Evolutionary conservation across 2,888 invertebrate genomes (phyloP), one percentile per base, ranked within the genome.

Genomic region (Falcaria lacertinaria): DNA sequence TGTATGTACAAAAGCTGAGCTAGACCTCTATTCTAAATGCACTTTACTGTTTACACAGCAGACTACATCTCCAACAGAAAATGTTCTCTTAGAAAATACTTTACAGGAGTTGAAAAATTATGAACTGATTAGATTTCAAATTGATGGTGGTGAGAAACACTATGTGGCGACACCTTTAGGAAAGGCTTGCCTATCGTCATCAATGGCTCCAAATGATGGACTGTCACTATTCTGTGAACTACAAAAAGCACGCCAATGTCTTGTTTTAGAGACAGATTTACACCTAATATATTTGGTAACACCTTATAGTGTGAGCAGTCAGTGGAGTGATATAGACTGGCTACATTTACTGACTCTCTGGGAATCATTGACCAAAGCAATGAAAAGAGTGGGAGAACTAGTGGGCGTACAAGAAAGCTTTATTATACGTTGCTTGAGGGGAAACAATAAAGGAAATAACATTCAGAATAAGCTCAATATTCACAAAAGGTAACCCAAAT

Each of bases 221-320:
- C 86, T 98, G 6, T 91, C 94, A 14, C 91, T 99, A 34, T 96
- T 98, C 70, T 91, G 94, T 50, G 99, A 99, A 78, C 80, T 99
- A 17, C 95, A 97, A 75, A 95, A 94, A 76, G 97, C 98, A 0
- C 91, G 97, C 6, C 94, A 95, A 60, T 95, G 96, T 68, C 94
- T 99, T 70, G 97, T 97, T 0, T 84, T 99, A 8, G 97, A 98
- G 73, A 96, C 96, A 42, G 99, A 99, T 65, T 90, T 99, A 2
- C 99, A 99, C 81, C 92, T 98, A 33, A 93, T 99, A 38, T 99
- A 98, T 80, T 89, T 98, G 64, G 98, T 98, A 33, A 99, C 98
- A 1, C 99, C 99, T 0, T 95, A 97, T 51, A 97, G 95, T 74
- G 93, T 96, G 17, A 94, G 95, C 60, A 93, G 93, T 67, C 94